Conservation (phyloP, 2,888 invertebrate genomes). For the Acleris laterana region DNA sequence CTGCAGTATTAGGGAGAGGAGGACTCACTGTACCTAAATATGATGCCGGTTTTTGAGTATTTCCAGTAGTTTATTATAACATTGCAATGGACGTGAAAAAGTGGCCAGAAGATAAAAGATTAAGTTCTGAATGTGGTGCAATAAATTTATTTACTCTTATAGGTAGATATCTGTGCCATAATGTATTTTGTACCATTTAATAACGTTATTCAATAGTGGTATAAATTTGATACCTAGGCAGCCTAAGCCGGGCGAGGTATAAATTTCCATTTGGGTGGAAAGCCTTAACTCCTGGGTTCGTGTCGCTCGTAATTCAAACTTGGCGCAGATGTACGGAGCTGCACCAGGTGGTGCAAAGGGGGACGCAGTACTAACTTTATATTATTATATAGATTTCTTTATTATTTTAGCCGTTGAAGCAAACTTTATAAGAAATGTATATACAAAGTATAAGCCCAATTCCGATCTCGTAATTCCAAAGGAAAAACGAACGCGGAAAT, state of each 20-base stretch:
- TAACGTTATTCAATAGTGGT: slow-evolving; percentile 4
- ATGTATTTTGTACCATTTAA: slow-evolving; percentile 8
- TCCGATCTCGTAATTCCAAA: background rate
- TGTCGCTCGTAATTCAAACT: slow-evolving; percentile 64
- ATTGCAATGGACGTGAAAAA: no score
- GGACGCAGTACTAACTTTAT: no score
- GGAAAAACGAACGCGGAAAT: background rate
- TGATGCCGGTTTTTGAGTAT: no score
- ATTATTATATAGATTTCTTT: no score
- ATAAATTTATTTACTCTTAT: background rate
- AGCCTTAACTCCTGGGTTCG: slow-evolving; percentile 54
- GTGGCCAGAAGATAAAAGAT: no score
- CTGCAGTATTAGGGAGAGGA: no score
- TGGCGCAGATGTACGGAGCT: slow-evolving; percentile 60
- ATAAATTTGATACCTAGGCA: slow-evolving; percentile 30
- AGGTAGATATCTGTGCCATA: background rate
- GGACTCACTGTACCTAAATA: no score
- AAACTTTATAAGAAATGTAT: no score
- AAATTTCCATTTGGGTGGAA: slow-evolving; percentile 69
- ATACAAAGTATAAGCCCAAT: no score
- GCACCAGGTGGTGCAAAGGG: slow-evolving; percentile 51
- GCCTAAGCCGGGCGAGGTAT: slow-evolving; percentile 55
- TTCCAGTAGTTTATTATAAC: no score
- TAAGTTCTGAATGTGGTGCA: no score
- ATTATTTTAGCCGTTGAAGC: no score